Evolutionary conservation across 2,797 vertebrate species (phyloP).

Genomic region (Squalus acanthias): DNA sequence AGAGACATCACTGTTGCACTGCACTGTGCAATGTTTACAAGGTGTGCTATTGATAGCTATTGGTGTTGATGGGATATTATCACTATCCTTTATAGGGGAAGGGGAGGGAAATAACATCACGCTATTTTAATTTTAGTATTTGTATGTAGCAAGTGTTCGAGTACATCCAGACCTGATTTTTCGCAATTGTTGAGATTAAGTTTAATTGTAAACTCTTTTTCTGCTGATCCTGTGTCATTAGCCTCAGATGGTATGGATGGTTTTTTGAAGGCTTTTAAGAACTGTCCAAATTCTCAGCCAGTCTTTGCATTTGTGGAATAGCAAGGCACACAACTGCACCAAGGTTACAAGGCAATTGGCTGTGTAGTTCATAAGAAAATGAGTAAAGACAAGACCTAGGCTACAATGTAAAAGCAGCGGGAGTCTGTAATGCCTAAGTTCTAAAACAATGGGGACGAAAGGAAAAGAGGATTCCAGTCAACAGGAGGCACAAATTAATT

Average conservation of each 20-base stretch:
- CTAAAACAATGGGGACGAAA: background rate
- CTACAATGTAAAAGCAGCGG: background rate
- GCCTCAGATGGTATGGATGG: background rate
- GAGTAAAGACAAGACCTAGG: background rate
- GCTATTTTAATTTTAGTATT: background rate
- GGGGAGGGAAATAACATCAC: too few species aligned
- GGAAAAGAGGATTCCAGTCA: background rate
- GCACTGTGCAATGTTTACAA: background rate
- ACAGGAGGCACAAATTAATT: background rate
- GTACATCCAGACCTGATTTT: background rate
- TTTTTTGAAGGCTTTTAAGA: background rate
- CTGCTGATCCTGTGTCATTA: background rate
- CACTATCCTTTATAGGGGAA: background rate
- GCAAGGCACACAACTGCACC: background rate
- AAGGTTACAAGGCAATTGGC: background rate
- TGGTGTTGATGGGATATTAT: background rate
- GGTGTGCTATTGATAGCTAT: background rate
- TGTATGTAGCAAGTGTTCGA: background rate
- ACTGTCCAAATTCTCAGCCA: background rate
- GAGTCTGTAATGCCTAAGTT: background rate
- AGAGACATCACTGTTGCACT: background rate
- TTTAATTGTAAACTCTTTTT: background rate
- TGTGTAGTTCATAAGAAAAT: background rate
- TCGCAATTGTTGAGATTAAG: background rate
- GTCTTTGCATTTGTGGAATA: background rate